Evolutionary conservation across 2,797 vertebrate genomes (phyloP).

Genomic region (Coregonus sp.): DNA sequence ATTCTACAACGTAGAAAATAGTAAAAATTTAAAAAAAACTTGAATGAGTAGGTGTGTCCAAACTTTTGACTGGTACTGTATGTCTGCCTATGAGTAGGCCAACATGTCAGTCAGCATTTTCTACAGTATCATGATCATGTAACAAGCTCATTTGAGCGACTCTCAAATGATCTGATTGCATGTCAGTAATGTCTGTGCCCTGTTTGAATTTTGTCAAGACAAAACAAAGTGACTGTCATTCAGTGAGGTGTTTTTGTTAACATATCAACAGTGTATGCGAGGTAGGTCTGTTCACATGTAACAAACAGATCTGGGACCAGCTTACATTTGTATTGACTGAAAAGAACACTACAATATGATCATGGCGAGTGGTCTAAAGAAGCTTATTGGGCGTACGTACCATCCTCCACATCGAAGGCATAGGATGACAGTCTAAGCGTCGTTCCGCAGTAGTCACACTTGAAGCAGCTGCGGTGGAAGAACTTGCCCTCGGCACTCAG

Average conservation of each 20-base stretch:
- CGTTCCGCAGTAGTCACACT: constrained; percentile 92
- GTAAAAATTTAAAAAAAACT: no score
- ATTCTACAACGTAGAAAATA: no score
- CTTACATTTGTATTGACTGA: not conserved
- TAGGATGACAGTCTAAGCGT: constrained; percentile 94
- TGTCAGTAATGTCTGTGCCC: no score
- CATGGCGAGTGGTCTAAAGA: not conserved
- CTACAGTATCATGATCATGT: not conserved
- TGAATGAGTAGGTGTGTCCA: no score
- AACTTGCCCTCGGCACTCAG: constrained; percentile 97
- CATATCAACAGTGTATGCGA: not conserved
- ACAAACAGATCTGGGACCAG: not conserved
- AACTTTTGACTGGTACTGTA: no score
- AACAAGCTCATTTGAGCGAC: not conserved
- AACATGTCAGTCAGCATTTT: not conserved
- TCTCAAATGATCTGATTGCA: no score
- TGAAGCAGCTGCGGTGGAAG: constrained; percentile 99
- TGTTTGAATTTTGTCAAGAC: no score
- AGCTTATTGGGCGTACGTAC: constrained; percentile 67
- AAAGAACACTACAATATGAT: not conserved
- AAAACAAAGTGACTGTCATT: not conserved
- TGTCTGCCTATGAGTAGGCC: no score
- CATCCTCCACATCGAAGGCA: constrained; percentile 91
- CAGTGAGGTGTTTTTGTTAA: not conserved
- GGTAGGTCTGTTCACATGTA: not conserved